phyloP scores from a whole-genome alignment of 2,888 invertebrate genomes.

The Meta bourneti region DNA sequence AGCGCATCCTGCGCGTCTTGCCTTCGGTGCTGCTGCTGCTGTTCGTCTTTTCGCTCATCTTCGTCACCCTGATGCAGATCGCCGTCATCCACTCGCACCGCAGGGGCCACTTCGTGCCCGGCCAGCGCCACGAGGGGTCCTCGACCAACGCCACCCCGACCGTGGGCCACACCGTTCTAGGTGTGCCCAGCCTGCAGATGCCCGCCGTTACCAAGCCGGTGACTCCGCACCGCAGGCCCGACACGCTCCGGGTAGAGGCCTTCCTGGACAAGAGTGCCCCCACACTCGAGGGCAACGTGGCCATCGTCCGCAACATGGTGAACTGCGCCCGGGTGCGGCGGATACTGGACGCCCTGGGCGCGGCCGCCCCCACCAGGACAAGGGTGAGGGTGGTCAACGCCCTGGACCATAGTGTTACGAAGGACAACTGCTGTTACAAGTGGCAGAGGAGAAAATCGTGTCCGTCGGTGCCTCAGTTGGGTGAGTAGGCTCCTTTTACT shows the following conservation, averaged over 20 bases:
- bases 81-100: constrained; percentile 78
- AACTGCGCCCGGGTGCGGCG: constrained; percentile 73
- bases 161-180: background rate
- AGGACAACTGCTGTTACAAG: constrained; percentile 13
- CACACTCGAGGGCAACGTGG: constrained; percentile 76
- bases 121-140: constrained; percentile 37
- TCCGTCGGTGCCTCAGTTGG: constrained; percentile 36
- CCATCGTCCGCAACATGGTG: constrained; percentile 72
- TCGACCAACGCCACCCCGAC: constrained; percentile 40
- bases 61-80: constrained; percentile 78
- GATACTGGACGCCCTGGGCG: constrained; percentile 62
- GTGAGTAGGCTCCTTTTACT: constrained; percentile 27
- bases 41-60: constrained; percentile 78
- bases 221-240: constrained; percentile 51
- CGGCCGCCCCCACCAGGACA: background rate
- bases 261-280: constrained; percentile 77
- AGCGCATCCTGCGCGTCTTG: constrained; percentile 77
- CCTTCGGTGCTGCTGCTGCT: constrained; percentile 77
- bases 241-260: constrained; percentile 77
- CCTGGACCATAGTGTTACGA: background rate
- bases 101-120: constrained; percentile 53
- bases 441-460: constrained; percentile 48
- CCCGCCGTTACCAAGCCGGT: constrained; percentile 36
- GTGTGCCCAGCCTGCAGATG: constrained; percentile 21
- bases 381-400: background rate